Conservation (phyloP, 2,797 vertebrate genomes). For the Nyctalus aviator region DNA sequence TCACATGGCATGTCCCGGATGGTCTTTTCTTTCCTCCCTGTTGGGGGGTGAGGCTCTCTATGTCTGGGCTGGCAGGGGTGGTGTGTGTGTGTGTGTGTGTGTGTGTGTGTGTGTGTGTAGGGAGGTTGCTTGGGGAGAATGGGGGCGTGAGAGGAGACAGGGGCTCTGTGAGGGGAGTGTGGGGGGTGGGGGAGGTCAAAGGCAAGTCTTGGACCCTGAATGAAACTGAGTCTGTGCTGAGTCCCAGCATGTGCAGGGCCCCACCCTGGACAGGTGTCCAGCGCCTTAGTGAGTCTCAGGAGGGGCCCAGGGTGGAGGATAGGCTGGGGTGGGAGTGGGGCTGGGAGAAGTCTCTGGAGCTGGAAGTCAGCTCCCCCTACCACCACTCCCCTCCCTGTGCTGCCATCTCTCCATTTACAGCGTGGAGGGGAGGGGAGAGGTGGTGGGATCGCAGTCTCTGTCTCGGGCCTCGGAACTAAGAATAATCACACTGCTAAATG, state of each 20-base stretch:
- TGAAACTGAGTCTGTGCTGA: not conserved
- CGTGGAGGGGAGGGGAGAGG: not conserved
- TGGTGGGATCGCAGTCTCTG: not conserved
- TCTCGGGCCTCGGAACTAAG: constrained; percentile 4
- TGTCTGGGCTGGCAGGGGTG: not conserved
- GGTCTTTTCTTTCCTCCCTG: not conserved
- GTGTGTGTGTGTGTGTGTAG: no score
- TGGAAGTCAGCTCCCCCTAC: not conserved
- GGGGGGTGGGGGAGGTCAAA: not conserved
- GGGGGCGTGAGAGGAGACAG: not conserved
- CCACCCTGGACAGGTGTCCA: not conserved
- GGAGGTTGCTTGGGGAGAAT: no score
- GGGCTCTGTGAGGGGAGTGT: not conserved
- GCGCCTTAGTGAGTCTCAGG: not conserved
- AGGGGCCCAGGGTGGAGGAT: not conserved
- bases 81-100: not conserved
- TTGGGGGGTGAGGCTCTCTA: not conserved
- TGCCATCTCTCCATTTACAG: not conserved
- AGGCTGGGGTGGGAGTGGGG: not conserved
- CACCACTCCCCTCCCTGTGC: not conserved
- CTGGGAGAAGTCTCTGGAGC: not conserved
- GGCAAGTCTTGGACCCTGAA: not conserved
- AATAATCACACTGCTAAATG: not conserved
- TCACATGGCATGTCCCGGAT: not conserved
- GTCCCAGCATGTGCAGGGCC: no score